Conservation (phyloP, 2,888 invertebrate genomes). For the Noctuana brunneofusca region DNA sequence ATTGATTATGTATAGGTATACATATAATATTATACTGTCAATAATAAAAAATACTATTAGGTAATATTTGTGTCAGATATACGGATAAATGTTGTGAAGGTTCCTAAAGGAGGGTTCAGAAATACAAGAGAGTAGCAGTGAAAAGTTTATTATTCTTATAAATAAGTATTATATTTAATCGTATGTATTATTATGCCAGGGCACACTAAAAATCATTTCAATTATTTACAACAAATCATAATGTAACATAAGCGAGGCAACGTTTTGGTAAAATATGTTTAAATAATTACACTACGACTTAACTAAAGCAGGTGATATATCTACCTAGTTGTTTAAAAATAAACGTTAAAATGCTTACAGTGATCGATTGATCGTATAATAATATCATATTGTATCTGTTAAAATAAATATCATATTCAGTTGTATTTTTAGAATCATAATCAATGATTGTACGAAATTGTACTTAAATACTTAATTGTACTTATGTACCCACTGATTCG, state of each 20-base stretch:
- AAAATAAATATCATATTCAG: not conserved
- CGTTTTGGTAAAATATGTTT: slow-evolving; percentile 78
- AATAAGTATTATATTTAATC: slow-evolving; percentile 49
- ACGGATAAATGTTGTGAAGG: no score
- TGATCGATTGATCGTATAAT: slow-evolving; percentile 6
- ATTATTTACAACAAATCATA: slow-evolving; percentile 67
- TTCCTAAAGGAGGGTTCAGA: not conserved
- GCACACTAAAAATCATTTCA: slow-evolving; percentile 68
- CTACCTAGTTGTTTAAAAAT: slow-evolving; percentile 27
- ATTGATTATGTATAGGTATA: no score
- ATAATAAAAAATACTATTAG: no score
- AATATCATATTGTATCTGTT: not conserved
- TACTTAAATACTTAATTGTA: no score
- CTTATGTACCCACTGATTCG: no score
- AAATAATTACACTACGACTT: slow-evolving; percentile 63
- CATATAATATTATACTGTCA: no score
- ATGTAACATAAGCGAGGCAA: slow-evolving; percentile 80
- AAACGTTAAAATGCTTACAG: slow-evolving; percentile 8
- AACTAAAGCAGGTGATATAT: slow-evolving; percentile 42
- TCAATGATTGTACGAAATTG: no score
- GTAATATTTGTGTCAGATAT: no score
- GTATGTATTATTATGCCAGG: slow-evolving; percentile 77
- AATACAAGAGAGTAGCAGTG: slow-evolving; percentile 59
- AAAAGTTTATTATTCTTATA: slow-evolving; percentile 70
- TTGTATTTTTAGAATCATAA: not conserved